Evolutionary conservation across 2,888 invertebrate species (phyloP).

Genomic region (Prosapia bicincta): DNA sequence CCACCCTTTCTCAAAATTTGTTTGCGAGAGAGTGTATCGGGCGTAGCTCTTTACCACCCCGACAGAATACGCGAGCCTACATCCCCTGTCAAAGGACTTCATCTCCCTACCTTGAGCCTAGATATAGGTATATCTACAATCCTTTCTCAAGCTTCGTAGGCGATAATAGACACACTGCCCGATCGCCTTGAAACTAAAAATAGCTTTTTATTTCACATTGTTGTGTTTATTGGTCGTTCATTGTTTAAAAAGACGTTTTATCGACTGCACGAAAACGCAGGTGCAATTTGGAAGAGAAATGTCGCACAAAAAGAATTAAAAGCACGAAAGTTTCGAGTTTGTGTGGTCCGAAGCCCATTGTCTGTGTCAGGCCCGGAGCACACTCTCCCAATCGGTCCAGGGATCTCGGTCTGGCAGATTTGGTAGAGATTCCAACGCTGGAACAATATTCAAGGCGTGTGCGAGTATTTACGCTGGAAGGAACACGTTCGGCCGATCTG

Average conservation of each 20-base stretch:
- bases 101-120: no score
- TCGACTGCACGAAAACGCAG: background rate
- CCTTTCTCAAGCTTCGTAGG: no score
- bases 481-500: background rate
- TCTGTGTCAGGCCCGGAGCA: background rate
- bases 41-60: no score
- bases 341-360: background rate
- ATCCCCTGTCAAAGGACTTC: no score
- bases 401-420: background rate
- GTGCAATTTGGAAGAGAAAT: background rate
- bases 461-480: background rate
- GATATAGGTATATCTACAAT: no score
- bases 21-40: no score
- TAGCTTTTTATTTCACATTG: no score
- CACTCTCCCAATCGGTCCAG: background rate
- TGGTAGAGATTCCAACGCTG: background rate
- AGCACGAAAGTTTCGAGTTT: background rate
- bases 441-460: background rate
- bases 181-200: no score
- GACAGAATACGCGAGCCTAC: no score
- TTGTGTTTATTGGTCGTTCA: no score
- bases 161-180: no score
- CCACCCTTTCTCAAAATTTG: no score
- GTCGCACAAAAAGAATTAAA: background rate
- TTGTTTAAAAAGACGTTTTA: background rate